Conservation (phyloP, 2,888 invertebrate species). For the Polydrusus cervinus region DNA sequence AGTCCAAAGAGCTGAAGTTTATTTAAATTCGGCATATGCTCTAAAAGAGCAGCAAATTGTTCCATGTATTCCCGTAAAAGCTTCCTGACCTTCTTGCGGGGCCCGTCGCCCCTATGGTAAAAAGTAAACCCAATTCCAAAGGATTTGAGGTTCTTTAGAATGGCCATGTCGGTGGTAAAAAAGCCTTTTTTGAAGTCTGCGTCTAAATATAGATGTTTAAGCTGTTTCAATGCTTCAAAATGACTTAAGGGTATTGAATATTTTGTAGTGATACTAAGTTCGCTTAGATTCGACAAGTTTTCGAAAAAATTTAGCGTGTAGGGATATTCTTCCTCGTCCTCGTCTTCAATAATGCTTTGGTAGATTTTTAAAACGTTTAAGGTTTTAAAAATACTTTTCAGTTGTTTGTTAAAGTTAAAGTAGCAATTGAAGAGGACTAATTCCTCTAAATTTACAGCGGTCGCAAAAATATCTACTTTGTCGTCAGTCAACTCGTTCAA, state of each 20-base stretch:
- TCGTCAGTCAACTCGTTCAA: background rate
- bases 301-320: background rate
- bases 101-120: too few relatives aligned
- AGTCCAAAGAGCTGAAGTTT: background rate
- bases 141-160: background rate
- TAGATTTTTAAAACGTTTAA: background rate
- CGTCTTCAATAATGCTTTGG: background rate
- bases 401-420: background rate
- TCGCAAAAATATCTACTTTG: background rate
- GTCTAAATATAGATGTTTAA: background rate
- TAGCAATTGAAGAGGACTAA: background rate
- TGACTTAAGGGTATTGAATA: background rate
- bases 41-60: background rate
- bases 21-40: background rate
- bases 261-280: background rate
- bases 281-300: background rate
- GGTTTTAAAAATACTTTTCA: background rate
- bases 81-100: background rate
- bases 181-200: background rate
- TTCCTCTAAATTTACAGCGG: background rate
- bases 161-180: background rate
- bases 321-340: background rate
- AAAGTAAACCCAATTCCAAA: background rate
- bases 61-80: too few relatives aligned
- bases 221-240: background rate